Evolutionary conservation across 1,140 invertebrate genomes (phyloP).

Genomic region (Callitettix versicolor): DNA sequence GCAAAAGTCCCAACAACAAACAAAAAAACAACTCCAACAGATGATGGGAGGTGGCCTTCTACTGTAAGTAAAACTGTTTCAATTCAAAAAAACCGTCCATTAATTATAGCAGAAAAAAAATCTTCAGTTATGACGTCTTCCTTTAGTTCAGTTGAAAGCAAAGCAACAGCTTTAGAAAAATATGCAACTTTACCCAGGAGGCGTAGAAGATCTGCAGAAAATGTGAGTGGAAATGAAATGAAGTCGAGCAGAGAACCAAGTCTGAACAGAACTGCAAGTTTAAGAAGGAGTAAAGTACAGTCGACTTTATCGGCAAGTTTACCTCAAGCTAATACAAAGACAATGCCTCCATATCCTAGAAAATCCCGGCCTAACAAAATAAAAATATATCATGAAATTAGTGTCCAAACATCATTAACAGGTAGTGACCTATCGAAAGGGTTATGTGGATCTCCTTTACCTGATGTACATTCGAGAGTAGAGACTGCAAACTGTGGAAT

Average conservation of each 20-base stretch:
- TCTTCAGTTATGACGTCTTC: conserved; percentile 16
- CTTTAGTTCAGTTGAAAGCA: conserved; percentile 28
- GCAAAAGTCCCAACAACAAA: not conserved
- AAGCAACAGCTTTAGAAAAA: conserved; percentile 45
- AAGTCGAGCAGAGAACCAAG: conserved; percentile 30
- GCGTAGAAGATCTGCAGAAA: conserved; percentile 29
- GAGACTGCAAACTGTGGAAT: conserved; percentile 17
- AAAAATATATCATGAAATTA: conserved; percentile 66
- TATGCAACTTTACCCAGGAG: conserved; percentile 67
- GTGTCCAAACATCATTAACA: conserved; percentile 59
- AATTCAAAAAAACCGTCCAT: conserved; percentile 2
- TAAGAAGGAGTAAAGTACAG: conserved; percentile 28
- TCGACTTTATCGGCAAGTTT: conserved; percentile 31
- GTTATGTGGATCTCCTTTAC: conserved; percentile 43
- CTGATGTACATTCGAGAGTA: conserved; percentile 18
- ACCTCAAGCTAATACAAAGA: conserved; percentile 32
- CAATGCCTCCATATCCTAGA: conserved; percentile 39
- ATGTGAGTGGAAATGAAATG: conserved; percentile 7
- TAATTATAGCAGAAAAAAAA: not conserved
- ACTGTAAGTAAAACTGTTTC: conserved; percentile 26
- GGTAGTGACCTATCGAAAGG: conserved; percentile 57
- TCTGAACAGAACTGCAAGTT: conserved; percentile 27
- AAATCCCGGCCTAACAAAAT: conserved; percentile 39
- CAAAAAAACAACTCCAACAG: conserved; percentile 30
- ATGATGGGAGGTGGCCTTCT: conserved; percentile 55